phyloP scores from a whole-genome alignment of 2,888 invertebrate species.

The Notocelia uddmanniana region DNA sequence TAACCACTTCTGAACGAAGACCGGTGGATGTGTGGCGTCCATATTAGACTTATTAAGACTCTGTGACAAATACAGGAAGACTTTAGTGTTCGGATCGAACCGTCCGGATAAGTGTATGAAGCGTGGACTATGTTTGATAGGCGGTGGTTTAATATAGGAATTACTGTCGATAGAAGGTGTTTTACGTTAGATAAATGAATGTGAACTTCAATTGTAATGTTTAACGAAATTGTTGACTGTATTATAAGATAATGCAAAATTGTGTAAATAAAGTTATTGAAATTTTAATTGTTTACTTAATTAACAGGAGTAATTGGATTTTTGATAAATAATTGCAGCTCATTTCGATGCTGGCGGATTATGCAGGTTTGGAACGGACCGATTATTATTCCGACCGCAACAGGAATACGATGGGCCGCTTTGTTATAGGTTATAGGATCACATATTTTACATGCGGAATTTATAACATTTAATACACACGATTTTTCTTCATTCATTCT shows the following conservation, averaged over 20 bases:
- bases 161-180: conserved; percentile 75
- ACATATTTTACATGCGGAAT: neutral
- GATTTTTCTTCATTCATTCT: neutral
- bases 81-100: conserved; percentile 61
- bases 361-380: conserved; percentile 77
- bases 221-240: conserved; percentile 83
- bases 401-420: conserved; percentile 54
- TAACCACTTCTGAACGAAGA: conserved; percentile 77
- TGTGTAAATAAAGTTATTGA: conserved; percentile 85
- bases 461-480: neutral
- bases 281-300: conserved; percentile 64
- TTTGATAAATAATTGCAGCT: conserved; percentile 49
- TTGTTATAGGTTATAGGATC: conserved; percentile 15
- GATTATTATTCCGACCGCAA: conserved; percentile 75
- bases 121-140: conserved; percentile 50
- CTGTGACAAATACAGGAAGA: conserved; percentile 53
- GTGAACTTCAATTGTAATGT: conserved; percentile 80
- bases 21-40: conserved; percentile 93
- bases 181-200: conserved; percentile 82
- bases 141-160: conserved; percentile 59
- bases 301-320: conserved; percentile 45
- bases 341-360: conserved; percentile 57
- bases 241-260: conserved; percentile 83
- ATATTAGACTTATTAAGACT: conserved; percentile 77
- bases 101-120: conserved; percentile 64